phyloP scores from a whole-genome alignment of 2,113 vertebrate genomes.

The Chaetodon trifascialis region DNA sequence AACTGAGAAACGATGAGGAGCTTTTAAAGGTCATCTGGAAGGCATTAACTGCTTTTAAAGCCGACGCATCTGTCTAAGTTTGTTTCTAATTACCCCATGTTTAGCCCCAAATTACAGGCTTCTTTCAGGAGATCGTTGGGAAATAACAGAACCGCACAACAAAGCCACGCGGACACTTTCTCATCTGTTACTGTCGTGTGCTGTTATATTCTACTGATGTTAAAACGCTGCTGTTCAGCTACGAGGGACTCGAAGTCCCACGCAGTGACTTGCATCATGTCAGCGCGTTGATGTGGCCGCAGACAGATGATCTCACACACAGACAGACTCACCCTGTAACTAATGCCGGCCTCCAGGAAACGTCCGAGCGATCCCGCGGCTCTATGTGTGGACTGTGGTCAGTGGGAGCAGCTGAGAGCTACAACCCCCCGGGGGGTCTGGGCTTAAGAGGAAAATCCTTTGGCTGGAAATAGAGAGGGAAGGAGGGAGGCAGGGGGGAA shows the following conservation, averaged over 20 bases:
- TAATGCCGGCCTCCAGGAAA: background rate
- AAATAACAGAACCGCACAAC: background rate
- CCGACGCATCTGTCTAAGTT: background rate
- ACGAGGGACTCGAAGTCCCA: conserved; percentile 19
- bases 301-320: conserved; percentile 54
- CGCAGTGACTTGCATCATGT: conserved; percentile 37
- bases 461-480: conserved; percentile 12
- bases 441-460: conserved; percentile 32
- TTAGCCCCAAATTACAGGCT: background rate
- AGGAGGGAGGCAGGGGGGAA: no score
- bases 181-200: background rate
- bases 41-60: background rate
- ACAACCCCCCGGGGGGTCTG: background rate
- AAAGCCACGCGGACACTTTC: background rate
- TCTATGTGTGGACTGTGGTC: conserved; percentile 35
- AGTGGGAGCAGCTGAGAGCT: conserved; percentile 44
- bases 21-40: background rate
- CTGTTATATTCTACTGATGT: no score
- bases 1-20: no score
- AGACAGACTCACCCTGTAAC: conserved; percentile 37
- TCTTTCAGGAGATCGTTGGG: background rate
- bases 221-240: conserved; percentile 14
- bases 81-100: background rate
- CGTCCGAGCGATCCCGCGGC: conserved; percentile 5
- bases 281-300: conserved; percentile 36